Percentiles rank a stretch among this genome's conserved stretches.
Conservation (phyloP, 2,888 invertebrate species). For the Belgica antarctica region DNA sequence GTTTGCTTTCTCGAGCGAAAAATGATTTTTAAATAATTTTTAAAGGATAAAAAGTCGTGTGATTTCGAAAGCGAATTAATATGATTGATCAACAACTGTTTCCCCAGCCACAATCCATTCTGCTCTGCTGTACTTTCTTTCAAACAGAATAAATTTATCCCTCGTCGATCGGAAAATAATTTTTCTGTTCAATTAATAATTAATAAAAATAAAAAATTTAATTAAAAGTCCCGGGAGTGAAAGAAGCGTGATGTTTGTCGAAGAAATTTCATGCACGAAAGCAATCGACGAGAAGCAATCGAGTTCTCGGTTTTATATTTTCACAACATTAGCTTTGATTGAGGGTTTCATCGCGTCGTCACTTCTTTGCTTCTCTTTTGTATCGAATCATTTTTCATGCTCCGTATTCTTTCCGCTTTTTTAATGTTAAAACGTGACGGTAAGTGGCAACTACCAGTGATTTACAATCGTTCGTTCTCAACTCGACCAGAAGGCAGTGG, state of each 20-base stretch:
- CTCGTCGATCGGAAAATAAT: slow-evolving; percentile 2
- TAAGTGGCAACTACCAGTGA: slow-evolving; percentile 40
- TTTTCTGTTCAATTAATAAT: slow-evolving; percentile 19
- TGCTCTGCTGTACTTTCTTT: neutral
- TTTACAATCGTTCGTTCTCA: slow-evolving; percentile 37
- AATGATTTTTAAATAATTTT: neutral
- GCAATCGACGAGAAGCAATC: neutral
- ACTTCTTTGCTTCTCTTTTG: slow-evolving; percentile 24
- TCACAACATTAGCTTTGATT: slow-evolving; percentile 42
- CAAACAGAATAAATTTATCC: neutral
- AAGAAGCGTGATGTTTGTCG: slow-evolving; percentile 21
- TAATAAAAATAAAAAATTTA: slow-evolving; percentile 8
- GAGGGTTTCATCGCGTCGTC: slow-evolving; percentile 31
- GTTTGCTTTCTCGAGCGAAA: neutral
- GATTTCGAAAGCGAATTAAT: too few relatives aligned
- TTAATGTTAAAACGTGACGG: slow-evolving; percentile 41
- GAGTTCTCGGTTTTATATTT: slow-evolving; percentile 25
- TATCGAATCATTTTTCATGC: slow-evolving; percentile 42
- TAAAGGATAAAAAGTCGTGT: neutral
- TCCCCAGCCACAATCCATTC: too few relatives aligned
- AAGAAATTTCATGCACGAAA: slow-evolving; percentile 10
- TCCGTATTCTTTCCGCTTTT: slow-evolving; percentile 31
- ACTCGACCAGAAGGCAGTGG: slow-evolving; percentile 6
- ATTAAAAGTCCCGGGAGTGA: slow-evolving; percentile 7
- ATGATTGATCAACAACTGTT: too few relatives aligned